phyloP scores from a whole-genome alignment of 2,113 vertebrate genomes.

The Cricetomys ansorgei region DNA sequence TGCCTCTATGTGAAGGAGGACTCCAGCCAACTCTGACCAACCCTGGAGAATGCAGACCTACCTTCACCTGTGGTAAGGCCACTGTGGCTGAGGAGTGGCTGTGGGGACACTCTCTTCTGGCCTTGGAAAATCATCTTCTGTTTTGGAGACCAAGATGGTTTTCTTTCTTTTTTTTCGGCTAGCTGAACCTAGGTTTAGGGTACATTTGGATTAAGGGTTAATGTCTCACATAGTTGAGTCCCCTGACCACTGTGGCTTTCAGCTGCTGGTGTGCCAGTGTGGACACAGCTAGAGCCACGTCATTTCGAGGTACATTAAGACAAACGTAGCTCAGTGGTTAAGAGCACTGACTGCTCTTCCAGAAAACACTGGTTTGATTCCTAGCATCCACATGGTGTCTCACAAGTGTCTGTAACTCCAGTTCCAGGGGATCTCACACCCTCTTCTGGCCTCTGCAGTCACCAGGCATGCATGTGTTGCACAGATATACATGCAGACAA shows the following conservation, averaged over 20 bases:
- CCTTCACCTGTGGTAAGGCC: slow-evolving; percentile 92
- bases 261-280: not conserved
- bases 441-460: not conserved
- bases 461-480: not conserved
- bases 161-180: not conserved
- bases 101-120: not conserved
- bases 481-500: not conserved
- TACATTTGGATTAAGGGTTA: not conserved
- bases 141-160: not conserved
- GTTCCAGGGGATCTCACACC: not conserved
- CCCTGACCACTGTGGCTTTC: not conserved
- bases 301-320: not conserved
- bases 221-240: not conserved
- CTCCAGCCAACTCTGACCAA: slow-evolving; percentile 90
- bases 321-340: not conserved
- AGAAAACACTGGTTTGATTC: not conserved
- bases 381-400: not conserved
- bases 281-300: not conserved
- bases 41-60: slow-evolving; percentile 92
- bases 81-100: not conserved
- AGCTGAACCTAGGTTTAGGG: not conserved
- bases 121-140: not conserved
- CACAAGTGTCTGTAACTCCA: not conserved
- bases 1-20: slow-evolving; percentile 92
- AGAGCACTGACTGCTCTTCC: not conserved